Evolutionary conservation across 1,140 invertebrate genomes (phyloP), one percentile per base, ranked within the genome.

Genomic region (Drosophila subobscura): DNA sequence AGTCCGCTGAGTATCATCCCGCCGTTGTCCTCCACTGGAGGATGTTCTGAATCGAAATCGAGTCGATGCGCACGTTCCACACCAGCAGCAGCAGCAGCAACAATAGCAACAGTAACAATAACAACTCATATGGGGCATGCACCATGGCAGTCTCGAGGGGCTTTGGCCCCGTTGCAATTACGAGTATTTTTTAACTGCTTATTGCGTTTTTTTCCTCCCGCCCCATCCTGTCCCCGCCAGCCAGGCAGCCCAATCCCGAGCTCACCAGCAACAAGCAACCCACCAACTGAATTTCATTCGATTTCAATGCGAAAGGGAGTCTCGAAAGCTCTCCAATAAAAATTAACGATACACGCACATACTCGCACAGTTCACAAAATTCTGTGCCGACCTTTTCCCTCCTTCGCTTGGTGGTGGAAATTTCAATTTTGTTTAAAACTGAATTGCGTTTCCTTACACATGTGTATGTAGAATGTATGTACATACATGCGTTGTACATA

Each of bases 161-260:
- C 45, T 71, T 67, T 63, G 72, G 74, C 70, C 73, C 74, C 77
- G 77, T 68, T 86, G 83, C 83, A 86, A 86, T 86, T 86, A 86
- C 83, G 83, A 83, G 83, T 83, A 86, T 88, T 86, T 86, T 86
- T 86, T 86, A 86, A 86, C 83, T 86, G 83, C 83, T 86, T 88
- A 86, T 86, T 86, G 83, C 83, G 83, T 88, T 88, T 88, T 77
- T 60, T 64, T 81, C 73, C 67, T 79, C 58, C 37, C 7, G 45
- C 58, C 66, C 51, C 57, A 63, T 52, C 20, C 56, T 14, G 47
- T 55, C 52, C 63, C 25, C 49, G 56, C 12, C 44, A 27, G 10
- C 49, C 46, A 23, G 29, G 8, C n/a, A 47, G 47, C 14, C 47
- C 47, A 53, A 33, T n/a, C 58, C 44, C 8, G 37, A 40, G 41